These are phyloP conservation scores for Exocentrus adspersus DNA, from an alignment of 2,888 invertebrate species.

Conservation along the genomic window DNA sequence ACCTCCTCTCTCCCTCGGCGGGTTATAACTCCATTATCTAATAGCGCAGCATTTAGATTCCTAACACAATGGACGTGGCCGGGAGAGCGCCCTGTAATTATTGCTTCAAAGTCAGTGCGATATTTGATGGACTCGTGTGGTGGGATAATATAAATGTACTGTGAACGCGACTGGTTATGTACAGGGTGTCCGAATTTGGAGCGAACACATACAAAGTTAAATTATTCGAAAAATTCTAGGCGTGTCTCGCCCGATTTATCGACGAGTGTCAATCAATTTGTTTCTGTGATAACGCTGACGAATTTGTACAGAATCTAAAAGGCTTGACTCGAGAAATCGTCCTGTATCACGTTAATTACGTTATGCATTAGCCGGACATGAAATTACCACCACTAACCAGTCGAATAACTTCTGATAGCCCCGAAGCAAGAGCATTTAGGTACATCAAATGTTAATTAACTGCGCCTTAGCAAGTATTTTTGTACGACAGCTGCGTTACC, in stretches of 20 bases:
- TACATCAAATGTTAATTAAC: conserved; percentile 15
- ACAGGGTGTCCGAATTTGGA: too few species aligned
- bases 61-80: conserved; percentile 57
- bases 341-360: background rate
- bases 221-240: too few species aligned
- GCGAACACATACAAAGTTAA: too few species aligned
- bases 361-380: background rate
- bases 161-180: conserved; percentile 39
- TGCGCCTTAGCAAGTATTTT: background rate
- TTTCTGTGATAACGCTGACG: background rate
- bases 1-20: too few species aligned
- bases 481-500: background rate
- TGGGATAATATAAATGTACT: conserved; percentile 34
- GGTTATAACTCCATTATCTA: conserved; percentile 50
- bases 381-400: background rate
- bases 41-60: conserved; percentile 48
- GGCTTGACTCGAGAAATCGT: too few species aligned
- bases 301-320: too few species aligned
- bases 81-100: conserved; percentile 61
- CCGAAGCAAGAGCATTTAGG: background rate
- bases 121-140: conserved; percentile 31
- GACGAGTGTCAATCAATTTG: conserved; percentile 11
- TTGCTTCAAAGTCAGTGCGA: conserved; percentile 55
- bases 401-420: background rate
- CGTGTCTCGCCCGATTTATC: background rate